Evolutionary conservation across 1,140 invertebrate species (phyloP).

Genomic region (Drosophila orena): DNA sequence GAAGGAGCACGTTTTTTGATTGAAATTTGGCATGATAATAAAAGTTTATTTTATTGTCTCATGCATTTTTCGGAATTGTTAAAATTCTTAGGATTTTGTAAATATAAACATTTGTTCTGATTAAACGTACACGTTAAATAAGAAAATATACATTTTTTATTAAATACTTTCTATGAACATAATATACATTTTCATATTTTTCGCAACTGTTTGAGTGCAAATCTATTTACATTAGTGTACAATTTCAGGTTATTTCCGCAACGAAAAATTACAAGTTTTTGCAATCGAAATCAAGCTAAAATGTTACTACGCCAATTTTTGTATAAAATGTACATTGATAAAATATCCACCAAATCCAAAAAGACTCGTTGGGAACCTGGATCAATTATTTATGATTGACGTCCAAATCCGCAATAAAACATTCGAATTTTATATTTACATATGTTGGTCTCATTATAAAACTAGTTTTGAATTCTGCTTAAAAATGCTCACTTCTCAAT

Average conservation of each 20-base stretch:
- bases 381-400: conserved; percentile 9
- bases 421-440: conserved; percentile 28
- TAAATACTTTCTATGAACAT: no score
- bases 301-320: no score
- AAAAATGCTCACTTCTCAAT: conserved; percentile 16
- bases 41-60: neutral
- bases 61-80: neutral
- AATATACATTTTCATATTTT: no score
- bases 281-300: no score
- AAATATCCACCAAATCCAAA: neutral
- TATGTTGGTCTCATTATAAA: conserved; percentile 21
- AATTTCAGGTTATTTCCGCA: no score
- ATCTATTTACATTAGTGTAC: no score
- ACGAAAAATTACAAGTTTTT: no score
- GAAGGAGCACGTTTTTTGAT: conserved; percentile 29
- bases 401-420: conserved; percentile 10
- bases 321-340: neutral
- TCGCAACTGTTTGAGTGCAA: no score
- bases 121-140: no score
- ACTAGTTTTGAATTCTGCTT: conserved; percentile 33
- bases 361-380: neutral
- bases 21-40: conserved; percentile 14
- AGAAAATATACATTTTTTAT: no score
- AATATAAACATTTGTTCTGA: no score
- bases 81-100: neutral